Base-by-base conservation (phyloP, 2,888 invertebrate species). In the Cyclophora punctaria region DNA sequence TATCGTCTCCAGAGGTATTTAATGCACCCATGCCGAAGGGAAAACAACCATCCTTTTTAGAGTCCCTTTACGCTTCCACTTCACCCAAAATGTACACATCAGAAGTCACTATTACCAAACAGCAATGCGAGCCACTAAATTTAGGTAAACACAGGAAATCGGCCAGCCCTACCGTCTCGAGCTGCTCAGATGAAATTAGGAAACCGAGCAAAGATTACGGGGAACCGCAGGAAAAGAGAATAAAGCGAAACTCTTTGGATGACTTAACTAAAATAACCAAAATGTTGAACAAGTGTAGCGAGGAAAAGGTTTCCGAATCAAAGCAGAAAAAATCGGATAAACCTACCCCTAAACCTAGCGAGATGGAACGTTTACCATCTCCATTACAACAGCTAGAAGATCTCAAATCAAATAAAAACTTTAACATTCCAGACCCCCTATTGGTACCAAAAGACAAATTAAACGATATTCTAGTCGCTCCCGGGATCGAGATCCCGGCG, bases 401-500 rank as follows among this genome's bases (percentile, higher is more conserved):
- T 68, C 83, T 96, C 34, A 89, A 93, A 55, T 87, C 89, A 46
- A 92, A 92, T 64, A 88, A 91, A 4, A 91, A 91, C 58, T 90
- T 93, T 67, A 91, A 92, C 72, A 91, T 96, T 69, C 95, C 95
- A 44, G 95, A 96, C 86, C 95, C 95, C 5, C 88, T 96, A 65
- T 78, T 96, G 54, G 92, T 96, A 56, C 96, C 96, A 48, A 93
- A 94, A 78, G 93, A 94, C 66, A 91, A 91, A 64, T 79, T 96
- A 46, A 92, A 92, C 48, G 90, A 91, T 33, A 91, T 96, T 41
- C 83, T 95, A 34, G 90, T 91, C 2, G 91, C 92, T 3, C 96
- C 96, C 0, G 93, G 91, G 2, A 90, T 89, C 48, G 95, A 95
- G 85, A 95, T 96, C 55, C 95, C 95, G 0, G 90, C 93, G 48